phyloP scores from a whole-genome alignment of 2,797 vertebrate species.

The Mycteria americana region DNA sequence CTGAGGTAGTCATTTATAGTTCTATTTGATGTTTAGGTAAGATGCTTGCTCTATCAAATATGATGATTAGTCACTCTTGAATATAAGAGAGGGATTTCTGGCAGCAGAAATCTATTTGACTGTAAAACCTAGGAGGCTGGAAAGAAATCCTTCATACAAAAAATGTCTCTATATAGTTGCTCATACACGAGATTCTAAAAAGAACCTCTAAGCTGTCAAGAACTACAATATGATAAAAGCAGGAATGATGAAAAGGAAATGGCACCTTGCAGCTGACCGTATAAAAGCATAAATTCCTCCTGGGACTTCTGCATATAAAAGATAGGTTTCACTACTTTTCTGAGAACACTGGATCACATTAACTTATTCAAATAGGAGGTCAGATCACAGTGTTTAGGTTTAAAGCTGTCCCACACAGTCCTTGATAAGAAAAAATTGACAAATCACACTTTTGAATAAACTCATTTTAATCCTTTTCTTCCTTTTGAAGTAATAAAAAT shows the following conservation, averaged over 20 bases:
- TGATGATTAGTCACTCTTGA: conserved; percentile 41
- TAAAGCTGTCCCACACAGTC: conserved; percentile 78
- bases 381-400: conserved; percentile 81
- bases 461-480: conserved; percentile 84
- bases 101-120: conserved; percentile 14
- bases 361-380: conserved; percentile 92
- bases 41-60: conserved; percentile 53
- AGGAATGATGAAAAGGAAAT: conserved; percentile 85
- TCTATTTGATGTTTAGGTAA: conserved; percentile 38
- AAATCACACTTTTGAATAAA: conserved; percentile 87
- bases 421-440: conserved; percentile 78
- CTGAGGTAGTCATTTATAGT: background rate
- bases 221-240: conserved; percentile 82
- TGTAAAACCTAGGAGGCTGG: conserved; percentile 45
- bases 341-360: conserved; percentile 83
- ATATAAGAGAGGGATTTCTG: conserved; percentile 43
- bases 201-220: conserved; percentile 86
- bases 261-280: conserved; percentile 88
- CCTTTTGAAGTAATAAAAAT: conserved; percentile 80
- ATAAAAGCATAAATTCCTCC: conserved; percentile 88
- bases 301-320: conserved; percentile 87
- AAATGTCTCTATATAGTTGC: conserved; percentile 28
- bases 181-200: conserved; percentile 49
- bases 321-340: conserved; percentile 80
- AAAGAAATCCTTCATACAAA: conserved; percentile 41